These are phyloP conservation scores for Crotophaga sulcirostris DNA, from an alignment of 2,113 vertebrate genomes.

Conservation along the genomic window DNA sequence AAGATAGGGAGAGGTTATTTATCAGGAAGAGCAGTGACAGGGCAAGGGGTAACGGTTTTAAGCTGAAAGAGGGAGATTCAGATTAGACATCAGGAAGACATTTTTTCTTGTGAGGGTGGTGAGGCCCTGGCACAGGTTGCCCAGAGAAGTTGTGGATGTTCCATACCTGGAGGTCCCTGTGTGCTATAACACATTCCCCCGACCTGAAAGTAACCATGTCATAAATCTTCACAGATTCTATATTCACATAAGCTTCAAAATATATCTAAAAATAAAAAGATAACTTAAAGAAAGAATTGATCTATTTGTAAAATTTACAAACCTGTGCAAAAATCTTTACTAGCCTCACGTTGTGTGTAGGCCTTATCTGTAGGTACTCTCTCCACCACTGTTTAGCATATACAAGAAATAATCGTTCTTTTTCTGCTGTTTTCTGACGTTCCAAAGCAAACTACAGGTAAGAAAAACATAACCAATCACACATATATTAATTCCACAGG, in stretches of 20 bases:
- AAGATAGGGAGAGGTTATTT: no score
- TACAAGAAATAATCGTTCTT: slow-evolving; percentile 91
- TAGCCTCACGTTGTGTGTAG: slow-evolving; percentile 86
- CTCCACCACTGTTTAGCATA: slow-evolving; percentile 99
- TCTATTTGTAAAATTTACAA: slow-evolving; percentile 7
- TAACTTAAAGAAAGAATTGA: background rate
- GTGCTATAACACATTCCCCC: background rate
- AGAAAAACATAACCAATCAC: background rate
- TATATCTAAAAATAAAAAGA: background rate
- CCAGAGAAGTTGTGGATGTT: no score
- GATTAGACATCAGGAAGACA: no score
- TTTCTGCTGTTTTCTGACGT: slow-evolving; percentile 90
- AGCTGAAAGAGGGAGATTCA: no score
- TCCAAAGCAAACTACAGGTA: slow-evolving; percentile 87
- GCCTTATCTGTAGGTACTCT: slow-evolving; percentile 94
- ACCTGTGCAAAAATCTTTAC: slow-evolving; percentile 99
- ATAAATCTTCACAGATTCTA: background rate
- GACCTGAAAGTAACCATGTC: background rate
- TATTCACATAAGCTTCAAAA: background rate
- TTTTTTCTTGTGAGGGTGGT: no score
- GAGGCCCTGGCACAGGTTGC: no score
- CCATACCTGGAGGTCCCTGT: no score
- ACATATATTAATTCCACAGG: background rate
- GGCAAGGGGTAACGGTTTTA: no score
- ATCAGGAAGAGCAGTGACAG: no score